These are phyloP conservation scores for Thymelicus sylvestris DNA, from an alignment of 2,888 invertebrate species.

Conservation along the genomic window DNA sequence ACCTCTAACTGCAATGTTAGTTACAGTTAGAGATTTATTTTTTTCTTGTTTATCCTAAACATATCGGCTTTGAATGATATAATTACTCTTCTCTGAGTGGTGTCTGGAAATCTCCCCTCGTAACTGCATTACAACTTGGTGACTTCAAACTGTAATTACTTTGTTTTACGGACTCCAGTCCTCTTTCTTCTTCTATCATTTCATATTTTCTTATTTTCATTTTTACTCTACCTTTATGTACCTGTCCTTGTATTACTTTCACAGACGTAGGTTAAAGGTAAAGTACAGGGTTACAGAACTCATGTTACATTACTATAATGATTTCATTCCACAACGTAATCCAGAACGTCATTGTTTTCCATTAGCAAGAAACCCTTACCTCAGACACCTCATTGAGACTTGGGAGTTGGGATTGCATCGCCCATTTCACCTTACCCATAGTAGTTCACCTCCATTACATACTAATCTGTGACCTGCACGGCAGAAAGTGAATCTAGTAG, in stretches of 20 bases:
- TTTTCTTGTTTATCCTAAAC: slow-evolving; percentile 53
- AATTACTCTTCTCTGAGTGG: slow-evolving; percentile 63
- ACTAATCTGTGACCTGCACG: slow-evolving; percentile 54
- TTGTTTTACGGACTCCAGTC: slow-evolving; percentile 84
- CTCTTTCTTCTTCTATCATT: slow-evolving; percentile 75
- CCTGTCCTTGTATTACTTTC: slow-evolving; percentile 1
- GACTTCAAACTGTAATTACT: slow-evolving; percentile 84
- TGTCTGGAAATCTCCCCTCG: slow-evolving; percentile 83
- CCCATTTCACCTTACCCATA: not conserved
- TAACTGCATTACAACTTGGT: slow-evolving; percentile 85
- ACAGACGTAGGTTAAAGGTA: slow-evolving; percentile 23
- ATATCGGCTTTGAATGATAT: slow-evolving; percentile 59
- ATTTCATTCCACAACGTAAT: not conserved
- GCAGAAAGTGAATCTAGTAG: slow-evolving; percentile 99
- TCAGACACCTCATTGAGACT: not conserved
- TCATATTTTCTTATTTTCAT: slow-evolving; percentile 44
- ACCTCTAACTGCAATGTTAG: slow-evolving; percentile 69
- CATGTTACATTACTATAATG: not conserved
- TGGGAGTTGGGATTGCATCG: not conserved
- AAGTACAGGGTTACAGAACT: not conserved
- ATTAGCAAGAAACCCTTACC: no score
- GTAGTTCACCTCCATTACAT: slow-evolving; percentile 3
- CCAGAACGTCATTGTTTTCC: no score
- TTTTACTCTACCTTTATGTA: slow-evolving; percentile 24
- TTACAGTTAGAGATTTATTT: slow-evolving; percentile 69